Conservation (phyloP, 2,797 vertebrate species). For the Acipenser oxyrinchus region DNA sequence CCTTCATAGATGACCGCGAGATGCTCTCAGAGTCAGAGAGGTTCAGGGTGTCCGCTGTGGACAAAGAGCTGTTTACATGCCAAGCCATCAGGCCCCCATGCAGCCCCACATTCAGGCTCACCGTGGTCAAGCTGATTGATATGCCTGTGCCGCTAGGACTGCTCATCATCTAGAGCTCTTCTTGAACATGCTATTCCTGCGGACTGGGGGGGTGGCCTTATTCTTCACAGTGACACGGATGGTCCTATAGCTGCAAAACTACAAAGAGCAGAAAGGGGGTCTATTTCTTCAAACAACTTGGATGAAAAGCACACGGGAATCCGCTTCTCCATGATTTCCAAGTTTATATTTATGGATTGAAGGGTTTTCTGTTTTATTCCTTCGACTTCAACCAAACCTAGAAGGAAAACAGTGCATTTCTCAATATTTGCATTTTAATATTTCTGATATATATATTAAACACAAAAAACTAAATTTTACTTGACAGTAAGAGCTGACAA, state of each 20-base stretch:
- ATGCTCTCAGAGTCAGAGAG: conserved; percentile 38
- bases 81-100: neutral
- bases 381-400: too few species aligned
- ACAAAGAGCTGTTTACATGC: neutral
- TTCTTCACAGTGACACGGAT: neutral
- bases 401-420: too few species aligned
- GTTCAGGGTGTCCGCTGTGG: conserved; percentile 32
- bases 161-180: conserved; percentile 1
- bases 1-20: conserved; percentile 38
- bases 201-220: neutral
- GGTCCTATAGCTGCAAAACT: neutral
- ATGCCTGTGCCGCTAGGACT: neutral
- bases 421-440: too few species aligned
- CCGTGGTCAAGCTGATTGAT: neutral
- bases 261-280: neutral
- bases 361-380: too few species aligned
- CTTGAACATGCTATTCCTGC: neutral
- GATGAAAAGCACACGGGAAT: neutral
- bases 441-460: too few species aligned
- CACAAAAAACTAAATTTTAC: too few species aligned
- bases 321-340: too few species aligned
- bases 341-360: too few species aligned
- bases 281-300: neutral
- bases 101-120: neutral
- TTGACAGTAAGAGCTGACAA: too few species aligned